Percentiles rank a stretch among this genome's conserved stretches.
Evolutionary conservation across 2,113 vertebrate species (phyloP).

Genomic region (Willisornis vidua): DNA sequence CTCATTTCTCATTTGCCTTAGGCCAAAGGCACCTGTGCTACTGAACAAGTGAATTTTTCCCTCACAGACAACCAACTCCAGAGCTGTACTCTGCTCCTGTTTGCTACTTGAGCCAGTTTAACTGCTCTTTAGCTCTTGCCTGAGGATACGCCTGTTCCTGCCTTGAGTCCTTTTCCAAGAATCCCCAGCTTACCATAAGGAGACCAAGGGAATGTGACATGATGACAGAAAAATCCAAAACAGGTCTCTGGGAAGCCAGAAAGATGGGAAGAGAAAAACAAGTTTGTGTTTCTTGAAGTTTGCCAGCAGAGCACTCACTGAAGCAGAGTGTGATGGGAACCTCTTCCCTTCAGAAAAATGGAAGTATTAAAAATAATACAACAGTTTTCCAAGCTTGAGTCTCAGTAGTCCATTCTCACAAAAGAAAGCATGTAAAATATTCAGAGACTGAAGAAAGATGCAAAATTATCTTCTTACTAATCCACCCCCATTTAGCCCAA

Average conservation of each 20-base stretch:
- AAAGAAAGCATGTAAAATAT: neutral
- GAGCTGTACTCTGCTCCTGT: neutral
- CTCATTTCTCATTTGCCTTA: neutral
- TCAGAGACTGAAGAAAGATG: neutral
- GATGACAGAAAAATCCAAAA: neutral
- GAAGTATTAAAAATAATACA: neutral
- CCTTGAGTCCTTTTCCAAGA: neutral
- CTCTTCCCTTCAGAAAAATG: neutral
- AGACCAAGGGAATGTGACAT: neutral
- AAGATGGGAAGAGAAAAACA: neutral
- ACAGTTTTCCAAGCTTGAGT: neutral
- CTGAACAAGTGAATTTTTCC: neutral
- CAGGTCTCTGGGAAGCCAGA: neutral
- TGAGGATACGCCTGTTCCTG: neutral
- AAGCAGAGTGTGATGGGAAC: neutral
- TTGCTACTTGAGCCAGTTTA: neutral
- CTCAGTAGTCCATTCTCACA: neutral
- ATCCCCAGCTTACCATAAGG: neutral
- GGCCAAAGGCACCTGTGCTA: neutral
- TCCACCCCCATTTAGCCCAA: neutral
- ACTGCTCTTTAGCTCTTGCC: neutral
- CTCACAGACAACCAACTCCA: neutral
- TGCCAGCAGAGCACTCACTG: neutral
- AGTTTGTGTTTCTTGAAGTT: neutral
- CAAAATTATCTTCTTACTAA: neutral